Evolutionary conservation across 2,888 invertebrate genomes (phyloP).

Genomic region (Erannis defoliaria): DNA sequence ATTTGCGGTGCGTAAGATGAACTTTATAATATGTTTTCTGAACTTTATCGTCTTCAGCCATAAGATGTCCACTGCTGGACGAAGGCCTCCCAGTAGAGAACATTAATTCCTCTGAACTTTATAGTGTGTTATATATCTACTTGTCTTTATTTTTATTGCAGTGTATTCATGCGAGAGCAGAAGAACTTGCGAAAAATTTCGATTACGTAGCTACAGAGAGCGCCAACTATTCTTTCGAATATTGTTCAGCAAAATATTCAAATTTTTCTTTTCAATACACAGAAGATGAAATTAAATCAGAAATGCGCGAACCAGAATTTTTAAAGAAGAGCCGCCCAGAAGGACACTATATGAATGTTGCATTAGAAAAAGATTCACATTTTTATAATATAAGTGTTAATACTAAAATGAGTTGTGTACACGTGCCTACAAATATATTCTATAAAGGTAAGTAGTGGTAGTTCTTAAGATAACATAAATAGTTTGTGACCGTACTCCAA

Average conservation of each 20-base stretch:
- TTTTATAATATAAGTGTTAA: conserved; percentile 95
- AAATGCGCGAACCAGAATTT: conserved; percentile 59
- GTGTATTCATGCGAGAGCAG: conserved; percentile 93
- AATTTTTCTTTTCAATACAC: conserved; percentile 59
- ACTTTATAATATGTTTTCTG: too few relatives aligned
- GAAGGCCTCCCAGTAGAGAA: too few relatives aligned
- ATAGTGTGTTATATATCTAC: not conserved
- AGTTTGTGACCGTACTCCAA: too few relatives aligned
- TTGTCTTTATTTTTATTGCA: conserved; percentile 63
- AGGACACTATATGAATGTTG: conserved; percentile 82
- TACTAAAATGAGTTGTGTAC: conserved; percentile 93
- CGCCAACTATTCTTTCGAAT: conserved; percentile 80
- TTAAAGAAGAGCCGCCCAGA: conserved; percentile 58
- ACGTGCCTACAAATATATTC: conserved; percentile 97
- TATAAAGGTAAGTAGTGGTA: conserved; percentile 90
- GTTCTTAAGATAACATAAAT: too few relatives aligned
- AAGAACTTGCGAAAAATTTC: conserved; percentile 88
- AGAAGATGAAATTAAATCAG: conserved; percentile 34
- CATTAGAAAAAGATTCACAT: conserved; percentile 91
- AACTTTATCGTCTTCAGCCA: too few relatives aligned
- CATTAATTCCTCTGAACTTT: too few relatives aligned
- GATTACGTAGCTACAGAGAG: conserved; percentile 74
- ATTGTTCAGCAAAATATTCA: conserved; percentile 95
- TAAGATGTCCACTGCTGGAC: too few relatives aligned
- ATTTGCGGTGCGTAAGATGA: too few relatives aligned